A percentile compares a stretch with the other conserved stretches of the same genome.
Conservation (phyloP, 2,888 invertebrate genomes). For the Parnassius mnemosyne region DNA sequence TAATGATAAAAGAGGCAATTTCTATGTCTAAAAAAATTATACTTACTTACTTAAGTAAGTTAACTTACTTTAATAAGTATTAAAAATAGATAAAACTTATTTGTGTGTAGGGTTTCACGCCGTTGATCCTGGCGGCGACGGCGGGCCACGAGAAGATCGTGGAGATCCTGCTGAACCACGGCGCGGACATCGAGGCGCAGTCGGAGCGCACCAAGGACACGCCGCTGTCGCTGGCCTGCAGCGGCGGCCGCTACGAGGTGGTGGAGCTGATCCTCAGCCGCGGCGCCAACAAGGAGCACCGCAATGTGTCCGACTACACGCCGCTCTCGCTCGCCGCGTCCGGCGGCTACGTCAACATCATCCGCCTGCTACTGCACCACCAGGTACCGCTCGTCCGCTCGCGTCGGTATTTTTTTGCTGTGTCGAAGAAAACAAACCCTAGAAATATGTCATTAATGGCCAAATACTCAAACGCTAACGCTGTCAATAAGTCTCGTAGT, state of each 20-base stretch:
- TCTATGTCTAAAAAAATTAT: too few relatives aligned
- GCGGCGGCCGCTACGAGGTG: conserved; percentile 97
- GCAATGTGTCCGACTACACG: conserved; percentile 99
- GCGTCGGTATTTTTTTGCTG: not conserved
- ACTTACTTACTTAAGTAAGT: too few relatives aligned
- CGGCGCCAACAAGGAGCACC: conserved; percentile 97
- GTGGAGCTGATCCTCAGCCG: conserved; percentile 94
- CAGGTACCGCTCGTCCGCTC: conserved; percentile 72
- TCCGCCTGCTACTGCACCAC: conserved; percentile 93
- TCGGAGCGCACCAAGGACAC: conserved; percentile 99
- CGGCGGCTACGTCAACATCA: conserved; percentile 99
- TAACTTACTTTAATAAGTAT: not conserved
- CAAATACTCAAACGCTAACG: too few relatives aligned
- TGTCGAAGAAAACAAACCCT: not conserved
- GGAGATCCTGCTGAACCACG: conserved; percentile 94
- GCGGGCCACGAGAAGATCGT: conserved; percentile 92
- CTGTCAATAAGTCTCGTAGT: too few relatives aligned
- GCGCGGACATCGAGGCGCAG: conserved; percentile 99
- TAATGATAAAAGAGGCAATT: too few relatives aligned
- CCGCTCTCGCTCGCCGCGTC: conserved; percentile 99
- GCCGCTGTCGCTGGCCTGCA: conserved; percentile 97
- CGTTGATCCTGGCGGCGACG: conserved; percentile 97
- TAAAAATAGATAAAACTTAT: not conserved
- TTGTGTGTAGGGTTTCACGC: conserved; percentile 90
- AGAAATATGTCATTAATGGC: too few relatives aligned